phyloP scores from a whole-genome alignment of 2,888 invertebrate species.

The Nipponacmea schrenckii region DNA sequence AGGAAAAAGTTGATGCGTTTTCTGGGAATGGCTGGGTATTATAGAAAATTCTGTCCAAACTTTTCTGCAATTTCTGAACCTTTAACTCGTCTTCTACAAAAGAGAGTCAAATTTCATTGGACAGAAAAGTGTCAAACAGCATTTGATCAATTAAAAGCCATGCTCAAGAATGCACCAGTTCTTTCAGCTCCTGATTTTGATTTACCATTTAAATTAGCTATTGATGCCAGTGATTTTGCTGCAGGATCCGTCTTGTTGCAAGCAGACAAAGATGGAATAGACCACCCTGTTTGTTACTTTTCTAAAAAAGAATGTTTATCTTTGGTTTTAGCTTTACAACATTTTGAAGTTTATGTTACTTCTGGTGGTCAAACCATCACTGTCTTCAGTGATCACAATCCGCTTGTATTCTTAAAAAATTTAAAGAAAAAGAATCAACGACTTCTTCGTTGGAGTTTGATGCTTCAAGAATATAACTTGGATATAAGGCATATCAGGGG shows the following conservation, averaged over 20 bases:
- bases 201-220: constrained; percentile 30
- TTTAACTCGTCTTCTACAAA: constrained; percentile 11
- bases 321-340: constrained; percentile 33
- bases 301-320: constrained; percentile 38
- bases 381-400: constrained; percentile 35
- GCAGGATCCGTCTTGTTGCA: constrained; percentile 38
- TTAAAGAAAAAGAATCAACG: constrained; percentile 29
- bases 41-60: constrained; percentile 30
- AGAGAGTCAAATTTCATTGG: constrained; percentile 42
- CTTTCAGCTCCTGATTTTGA: constrained; percentile 21
- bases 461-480: constrained; percentile 30
- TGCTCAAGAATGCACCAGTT: constrained; percentile 27
- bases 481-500: constrained; percentile 26
- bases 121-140: constrained; percentile 41
- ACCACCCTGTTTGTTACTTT: constrained; percentile 34
- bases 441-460: constrained; percentile 29
- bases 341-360: constrained; percentile 32
- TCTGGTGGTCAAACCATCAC: constrained; percentile 17
- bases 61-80: constrained; percentile 24
- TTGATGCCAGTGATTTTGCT: constrained; percentile 43
- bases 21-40: constrained; percentile 30
- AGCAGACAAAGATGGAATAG: constrained; percentile 29
- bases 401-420: constrained; percentile 28
- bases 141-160: constrained; percentile 48
- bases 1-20: constrained; percentile 19